Evolutionary conservation across 2,888 invertebrate genomes (phyloP), one percentile per base, ranked within the genome.

Genomic region (Monoplex corrugatus): DNA sequence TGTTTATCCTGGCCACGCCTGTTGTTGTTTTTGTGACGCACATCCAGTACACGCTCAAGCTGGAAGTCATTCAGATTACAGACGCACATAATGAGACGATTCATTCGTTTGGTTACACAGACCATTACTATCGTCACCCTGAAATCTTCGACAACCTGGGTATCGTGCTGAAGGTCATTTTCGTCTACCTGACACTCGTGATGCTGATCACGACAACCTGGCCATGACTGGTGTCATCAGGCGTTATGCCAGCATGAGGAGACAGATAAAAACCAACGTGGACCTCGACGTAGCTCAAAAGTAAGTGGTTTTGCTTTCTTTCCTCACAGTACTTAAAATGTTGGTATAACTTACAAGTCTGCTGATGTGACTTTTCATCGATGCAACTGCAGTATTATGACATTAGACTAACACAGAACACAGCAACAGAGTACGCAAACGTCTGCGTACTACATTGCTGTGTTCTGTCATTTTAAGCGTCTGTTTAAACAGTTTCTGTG

Each of bases 11-110:
- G 32, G 28, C 32, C 32, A 86, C 68, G 2, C 72, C 86, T 63
- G 40, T 86, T 28, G 28, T 86, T 19, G 40, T 68, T 32, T 86
- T 86, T 44, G 28, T 86, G 19, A 43, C 75, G 28, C 68, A 86
- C 44, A 68, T 86, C 43, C 86, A 86, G 28, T 72, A 72, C 43
- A 23, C 28, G 16, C 44, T 86, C 28, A 86, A 86, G 86, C 68
- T 86, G 44, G 86, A 86, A 43, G 86, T 84, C 35, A 28, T 32
- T 57, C 19, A 16, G 1, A 57, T 28, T 23, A 28, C 28, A 28
- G 28, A 57, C 10, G 28, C 57, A 2, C 2, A 57, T 16, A 57
- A 57, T 28, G 57, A 57, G 57, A 57, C 57, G 10, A 57, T 57
- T 28, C 28, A 57, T 28, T 57, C 57, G 57, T 57, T 57, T 32